Conservation (phyloP, 2,888 invertebrate species). For the Aquatica leii region DNA sequence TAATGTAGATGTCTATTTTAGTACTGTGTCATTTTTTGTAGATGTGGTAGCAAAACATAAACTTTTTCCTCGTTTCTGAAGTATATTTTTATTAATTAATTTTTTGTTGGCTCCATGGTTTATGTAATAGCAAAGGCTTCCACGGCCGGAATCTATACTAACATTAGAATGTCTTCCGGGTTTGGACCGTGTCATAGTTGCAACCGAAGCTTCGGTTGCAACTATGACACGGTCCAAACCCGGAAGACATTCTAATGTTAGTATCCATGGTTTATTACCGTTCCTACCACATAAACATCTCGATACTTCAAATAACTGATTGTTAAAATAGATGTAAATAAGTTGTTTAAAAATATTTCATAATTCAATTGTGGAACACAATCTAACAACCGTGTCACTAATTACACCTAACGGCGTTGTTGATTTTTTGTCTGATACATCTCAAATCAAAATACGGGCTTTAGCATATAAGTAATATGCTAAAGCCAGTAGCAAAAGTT, state of each 20-base stretch:
- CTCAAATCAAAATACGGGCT: constrained; percentile 36
- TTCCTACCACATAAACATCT: background rate
- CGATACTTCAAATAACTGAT: background rate
- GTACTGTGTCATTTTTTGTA: too few species aligned
- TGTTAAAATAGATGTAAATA: constrained; percentile 3
- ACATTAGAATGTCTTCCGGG: too few species aligned
- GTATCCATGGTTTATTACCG: background rate
- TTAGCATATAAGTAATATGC: too few species aligned
- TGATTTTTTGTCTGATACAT: constrained; percentile 5
- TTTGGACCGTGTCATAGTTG: too few species aligned
- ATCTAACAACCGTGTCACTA: constrained; percentile 1
- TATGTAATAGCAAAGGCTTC: too few species aligned
- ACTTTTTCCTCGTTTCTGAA: constrained; percentile 13
- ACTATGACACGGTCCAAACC: too few species aligned
- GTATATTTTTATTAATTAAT: background rate
- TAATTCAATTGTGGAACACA: background rate
- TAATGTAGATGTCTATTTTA: constrained; percentile 10
- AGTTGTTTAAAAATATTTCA: constrained; percentile 8
- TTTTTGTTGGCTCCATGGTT: background rate
- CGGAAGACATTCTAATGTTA: too few species aligned
- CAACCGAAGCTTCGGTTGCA: too few species aligned
- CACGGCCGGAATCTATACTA: too few species aligned
- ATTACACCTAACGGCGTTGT: background rate
- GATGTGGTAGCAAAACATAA: constrained; percentile 20
- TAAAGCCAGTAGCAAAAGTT: constrained; percentile 33